Conservation (phyloP, 2,797 vertebrate species). For the Acipenser transmontanus region DNA sequence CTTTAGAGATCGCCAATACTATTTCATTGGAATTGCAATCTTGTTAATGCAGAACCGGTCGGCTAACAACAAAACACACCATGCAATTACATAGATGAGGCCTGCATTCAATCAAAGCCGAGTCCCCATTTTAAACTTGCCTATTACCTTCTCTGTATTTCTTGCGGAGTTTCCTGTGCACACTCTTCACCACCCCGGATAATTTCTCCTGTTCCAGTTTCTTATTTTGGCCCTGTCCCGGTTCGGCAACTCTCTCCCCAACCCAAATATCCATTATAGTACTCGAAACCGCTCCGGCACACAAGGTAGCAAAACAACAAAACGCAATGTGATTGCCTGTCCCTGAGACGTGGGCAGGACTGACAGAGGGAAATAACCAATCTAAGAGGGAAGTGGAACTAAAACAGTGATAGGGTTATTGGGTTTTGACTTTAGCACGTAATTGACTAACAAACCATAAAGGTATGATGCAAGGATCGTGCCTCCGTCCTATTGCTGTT, state of each 20-base stretch:
- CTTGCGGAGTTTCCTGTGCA: conserved; percentile 87
- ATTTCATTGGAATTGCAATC: conserved; percentile 11
- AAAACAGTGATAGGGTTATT: background rate
- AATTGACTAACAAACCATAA: no score
- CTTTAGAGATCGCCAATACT: conserved; percentile 50
- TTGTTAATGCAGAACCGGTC: no score
- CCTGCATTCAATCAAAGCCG: background rate
- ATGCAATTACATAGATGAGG: background rate
- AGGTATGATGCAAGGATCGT: no score
- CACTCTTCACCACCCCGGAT: conserved; percentile 88
- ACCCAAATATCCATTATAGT: conserved; percentile 57
- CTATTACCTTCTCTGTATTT: conserved; percentile 89
- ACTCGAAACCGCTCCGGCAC: conserved; percentile 22
- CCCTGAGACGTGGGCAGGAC: conserved; percentile 19
- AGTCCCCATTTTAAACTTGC: background rate
- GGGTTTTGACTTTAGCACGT: background rate
- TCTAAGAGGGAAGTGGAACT: conserved; percentile 27
- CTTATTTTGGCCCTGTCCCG: conserved; percentile 38
- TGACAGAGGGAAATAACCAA: conserved; percentile 41
- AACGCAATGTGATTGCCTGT: conserved; percentile 36
- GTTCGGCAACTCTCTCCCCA: conserved; percentile 40
- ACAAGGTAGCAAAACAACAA: conserved; percentile 40
- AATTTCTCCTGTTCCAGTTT: conserved; percentile 86
- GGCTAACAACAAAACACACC: no score
- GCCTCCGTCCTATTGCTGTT: no score